Conservation (phyloP, 2,113 vertebrate genomes). For the Empidonax traillii region DNA sequence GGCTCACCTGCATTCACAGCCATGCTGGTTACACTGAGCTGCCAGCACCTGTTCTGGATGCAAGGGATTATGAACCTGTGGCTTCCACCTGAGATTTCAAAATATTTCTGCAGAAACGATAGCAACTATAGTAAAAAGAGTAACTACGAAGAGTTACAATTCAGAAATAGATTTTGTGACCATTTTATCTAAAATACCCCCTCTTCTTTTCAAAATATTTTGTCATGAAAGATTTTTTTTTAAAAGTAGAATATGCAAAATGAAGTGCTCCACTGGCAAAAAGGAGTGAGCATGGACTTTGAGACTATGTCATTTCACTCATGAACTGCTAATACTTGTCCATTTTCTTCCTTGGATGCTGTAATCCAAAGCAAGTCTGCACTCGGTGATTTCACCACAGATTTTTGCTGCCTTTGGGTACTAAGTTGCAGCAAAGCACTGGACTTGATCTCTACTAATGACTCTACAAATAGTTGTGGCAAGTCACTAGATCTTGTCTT, state of each 20-base stretch:
- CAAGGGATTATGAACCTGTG: not conserved
- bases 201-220: not conserved
- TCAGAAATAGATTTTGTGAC: not conserved
- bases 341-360: not conserved
- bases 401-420: not conserved
- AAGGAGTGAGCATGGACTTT: not conserved
- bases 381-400: not conserved
- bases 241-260: not conserved
- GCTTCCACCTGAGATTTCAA: not conserved
- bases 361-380: not conserved
- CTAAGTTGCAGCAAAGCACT: not conserved
- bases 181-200: not conserved
- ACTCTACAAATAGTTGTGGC: not conserved
- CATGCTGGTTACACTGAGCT: not conserved
- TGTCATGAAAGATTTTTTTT: not conserved
- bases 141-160: not conserved
- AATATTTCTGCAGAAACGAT: not conserved
- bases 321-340: not conserved
- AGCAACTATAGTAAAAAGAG: not conserved
- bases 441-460: not conserved
- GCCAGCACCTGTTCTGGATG: not conserved
- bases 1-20: not conserved
- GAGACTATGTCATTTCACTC: not conserved
- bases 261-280: accelerated
- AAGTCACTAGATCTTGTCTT: not conserved